Percentiles rank a stretch among this genome's conserved stretches.
phyloP scores from a whole-genome alignment of 92 coral and sea anemone species.

The Paramuricea clavata region DNA sequence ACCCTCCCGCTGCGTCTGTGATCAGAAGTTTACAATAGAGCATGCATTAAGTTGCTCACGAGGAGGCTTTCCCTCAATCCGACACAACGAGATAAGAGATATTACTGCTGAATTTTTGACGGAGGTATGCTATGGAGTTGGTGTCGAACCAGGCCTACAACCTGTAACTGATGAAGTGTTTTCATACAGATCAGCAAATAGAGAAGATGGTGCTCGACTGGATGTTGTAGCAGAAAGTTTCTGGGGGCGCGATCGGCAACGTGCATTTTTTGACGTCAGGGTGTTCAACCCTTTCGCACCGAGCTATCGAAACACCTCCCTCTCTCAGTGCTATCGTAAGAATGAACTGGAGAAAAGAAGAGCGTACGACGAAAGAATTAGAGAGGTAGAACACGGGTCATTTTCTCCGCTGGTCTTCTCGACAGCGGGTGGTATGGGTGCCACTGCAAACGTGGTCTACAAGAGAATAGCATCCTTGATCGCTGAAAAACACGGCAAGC shows the following conservation, averaged over 20 bases:
- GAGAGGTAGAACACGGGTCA: slow-evolving; percentile 25
- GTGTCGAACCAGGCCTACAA: slow-evolving; percentile 1
- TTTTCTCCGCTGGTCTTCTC: slow-evolving; percentile 14
- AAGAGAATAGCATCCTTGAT: background rate
- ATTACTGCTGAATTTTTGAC: no score
- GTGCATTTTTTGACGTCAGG: slow-evolving; percentile 27
- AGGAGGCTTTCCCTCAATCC: no score
- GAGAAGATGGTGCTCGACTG: slow-evolving; percentile 19
- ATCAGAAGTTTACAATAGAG: background rate
- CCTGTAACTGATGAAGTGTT: slow-evolving; percentile 7
- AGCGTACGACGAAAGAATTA: slow-evolving; percentile 24
- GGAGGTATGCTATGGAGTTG: no score
- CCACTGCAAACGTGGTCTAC: slow-evolving; percentile 3
- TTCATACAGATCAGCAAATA: background rate
- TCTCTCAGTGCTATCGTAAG: slow-evolving; percentile 21
- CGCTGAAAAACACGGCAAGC: background rate
- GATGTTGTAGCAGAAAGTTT: slow-evolving; percentile 21
- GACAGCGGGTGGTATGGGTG: slow-evolving; percentile 11
- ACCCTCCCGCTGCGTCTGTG: background rate
- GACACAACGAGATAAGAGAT: no score
- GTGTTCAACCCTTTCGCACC: slow-evolving; percentile 33
- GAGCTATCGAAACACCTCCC: slow-evolving; percentile 23
- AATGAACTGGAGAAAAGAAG: slow-evolving; percentile 29
- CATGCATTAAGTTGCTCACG: no score
- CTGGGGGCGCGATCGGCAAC: slow-evolving; percentile 29